Base-by-base conservation (phyloP, 2,888 invertebrate species). In the Priapulus caudatus region DNA sequence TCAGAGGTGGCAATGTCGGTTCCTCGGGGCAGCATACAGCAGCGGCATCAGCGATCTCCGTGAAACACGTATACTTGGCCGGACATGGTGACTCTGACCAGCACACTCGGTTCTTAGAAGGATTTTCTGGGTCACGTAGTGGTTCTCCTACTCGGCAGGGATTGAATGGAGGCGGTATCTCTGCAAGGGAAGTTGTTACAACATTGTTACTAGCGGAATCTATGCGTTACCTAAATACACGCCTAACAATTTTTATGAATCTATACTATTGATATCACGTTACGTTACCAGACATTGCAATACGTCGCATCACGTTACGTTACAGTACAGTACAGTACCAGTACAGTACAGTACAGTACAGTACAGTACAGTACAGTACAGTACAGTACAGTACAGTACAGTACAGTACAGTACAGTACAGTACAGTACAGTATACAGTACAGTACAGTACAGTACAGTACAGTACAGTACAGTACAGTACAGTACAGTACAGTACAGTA, bases 81-180 rank as follows among this genome's bases (percentile, higher is more conserved):
- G 33, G 33, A 33, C 33, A 33, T 33, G 33, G 33, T 33, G 33
- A 33, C n/a, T n/a, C n/a, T n/a, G n/a, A n/a, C n/a, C n/a, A n/a
- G n/a, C 33, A 33, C n/a, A n/a, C 10, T n/a, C 33, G 10, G 33
- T 33, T 33, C n/a, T 33, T 33, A n/a, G 10, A 10, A 10, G 33
- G 33, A 33, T 33, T 33, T 10, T 33, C n/a, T 33, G 33, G 33
- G n/a, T 33, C 33, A n/a, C 10, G n/a, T 33, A n/a, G 10, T 33
- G 33, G 33, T n/a, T 33, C 10, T 10, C 33, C 33, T 10, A n/a
- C 10, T 33, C n/a, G 10, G n/a, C 33, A 33, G 10, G 33, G 33
- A 33, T 33, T 33, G n/a, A 33, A 33, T 33, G 10, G 10, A 33
- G 33, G 33, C n/a, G 33, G 33, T 10, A n/a, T n/a, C 33, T 33